Evolutionary conservation across 2,113 vertebrate genomes (phyloP).

Genomic region (rabbit (Oryctolagus cuniculus)): DNA sequence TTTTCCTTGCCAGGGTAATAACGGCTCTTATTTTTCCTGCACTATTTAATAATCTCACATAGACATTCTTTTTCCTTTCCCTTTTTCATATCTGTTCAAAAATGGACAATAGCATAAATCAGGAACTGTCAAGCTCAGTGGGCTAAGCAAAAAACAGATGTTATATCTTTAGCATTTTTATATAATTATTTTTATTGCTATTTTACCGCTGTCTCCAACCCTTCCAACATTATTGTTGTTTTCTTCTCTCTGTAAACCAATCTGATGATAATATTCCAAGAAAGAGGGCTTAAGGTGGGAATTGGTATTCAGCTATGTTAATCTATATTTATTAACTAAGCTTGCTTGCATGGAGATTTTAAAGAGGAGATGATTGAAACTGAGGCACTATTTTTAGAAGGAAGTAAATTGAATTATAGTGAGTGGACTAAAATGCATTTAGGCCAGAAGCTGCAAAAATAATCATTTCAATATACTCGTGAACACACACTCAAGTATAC

Average conservation of each 20-base stretch:
- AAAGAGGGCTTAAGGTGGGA: constrained; percentile 77
- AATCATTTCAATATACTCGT: constrained; percentile 75
- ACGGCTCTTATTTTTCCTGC: constrained; percentile 88
- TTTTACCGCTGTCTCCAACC: constrained; percentile 83
- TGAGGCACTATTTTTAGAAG: constrained; percentile 84
- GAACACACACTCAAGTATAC: neutral
- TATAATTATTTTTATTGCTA: constrained; percentile 91
- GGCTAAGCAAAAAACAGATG: constrained; percentile 89
- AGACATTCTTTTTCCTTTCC: constrained; percentile 85
- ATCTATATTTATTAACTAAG: constrained; percentile 88
- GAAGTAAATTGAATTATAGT: constrained; percentile 84
- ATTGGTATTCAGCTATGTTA: constrained; percentile 86
- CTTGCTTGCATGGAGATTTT: constrained; percentile 75
- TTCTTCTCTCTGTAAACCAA: constrained; percentile 74
- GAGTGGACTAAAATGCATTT: constrained; percentile 84
- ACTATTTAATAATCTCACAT: constrained; percentile 88
- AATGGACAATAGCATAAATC: constrained; percentile 84
- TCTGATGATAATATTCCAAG: constrained; percentile 74
- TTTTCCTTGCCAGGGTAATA: constrained; percentile 87
- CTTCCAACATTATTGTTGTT: constrained; percentile 81
- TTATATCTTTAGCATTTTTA: constrained; percentile 92
- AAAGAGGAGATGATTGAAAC: constrained; percentile 75
- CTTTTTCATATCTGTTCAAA: constrained; percentile 86
- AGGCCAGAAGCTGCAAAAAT: constrained; percentile 81
- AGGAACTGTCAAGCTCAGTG: constrained; percentile 85